Evolutionary conservation across 2,888 invertebrate species (phyloP).

Genomic region (Dasysyrphus albostriatus): DNA sequence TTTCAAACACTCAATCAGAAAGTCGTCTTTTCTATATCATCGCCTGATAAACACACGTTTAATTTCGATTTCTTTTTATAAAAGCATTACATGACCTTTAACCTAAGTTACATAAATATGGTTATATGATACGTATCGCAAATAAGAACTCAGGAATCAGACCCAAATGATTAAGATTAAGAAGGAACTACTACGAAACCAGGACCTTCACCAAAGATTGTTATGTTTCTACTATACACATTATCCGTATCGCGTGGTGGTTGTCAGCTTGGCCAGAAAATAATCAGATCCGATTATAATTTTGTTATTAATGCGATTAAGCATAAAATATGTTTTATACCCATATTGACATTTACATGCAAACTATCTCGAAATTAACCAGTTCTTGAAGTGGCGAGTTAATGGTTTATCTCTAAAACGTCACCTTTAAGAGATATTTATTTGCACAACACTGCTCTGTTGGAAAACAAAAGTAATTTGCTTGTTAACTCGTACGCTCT

Average conservation of each 20-base stretch:
- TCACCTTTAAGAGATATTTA: conserved; percentile 5
- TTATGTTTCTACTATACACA: background rate
- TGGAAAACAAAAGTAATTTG: background rate
- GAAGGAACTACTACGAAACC: background rate
- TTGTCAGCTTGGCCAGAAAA: background rate
- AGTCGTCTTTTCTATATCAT: too few species aligned
- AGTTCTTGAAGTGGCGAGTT: background rate
- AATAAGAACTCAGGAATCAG: background rate
- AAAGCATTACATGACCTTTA: background rate
- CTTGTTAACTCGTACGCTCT: background rate
- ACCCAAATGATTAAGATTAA: too few species aligned
- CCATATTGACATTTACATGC: background rate
- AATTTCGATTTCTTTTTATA: background rate
- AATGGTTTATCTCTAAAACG: background rate
- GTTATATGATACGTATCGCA: too few species aligned
- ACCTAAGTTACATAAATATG: too few species aligned
- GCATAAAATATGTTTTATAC: background rate
- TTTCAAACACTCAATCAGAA: too few species aligned
- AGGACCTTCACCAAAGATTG: background rate
- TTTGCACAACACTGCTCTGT: background rate
- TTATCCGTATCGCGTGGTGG: background rate
- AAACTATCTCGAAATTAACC: background rate
- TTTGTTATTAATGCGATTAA: background rate
- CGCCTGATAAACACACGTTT: too few species aligned
- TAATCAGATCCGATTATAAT: conserved; percentile 15